Percentiles rank a stretch among this genome's conserved stretches.
phyloP scores from a whole-genome alignment of 2,888 invertebrate species.

The Troides aeacus region DNA sequence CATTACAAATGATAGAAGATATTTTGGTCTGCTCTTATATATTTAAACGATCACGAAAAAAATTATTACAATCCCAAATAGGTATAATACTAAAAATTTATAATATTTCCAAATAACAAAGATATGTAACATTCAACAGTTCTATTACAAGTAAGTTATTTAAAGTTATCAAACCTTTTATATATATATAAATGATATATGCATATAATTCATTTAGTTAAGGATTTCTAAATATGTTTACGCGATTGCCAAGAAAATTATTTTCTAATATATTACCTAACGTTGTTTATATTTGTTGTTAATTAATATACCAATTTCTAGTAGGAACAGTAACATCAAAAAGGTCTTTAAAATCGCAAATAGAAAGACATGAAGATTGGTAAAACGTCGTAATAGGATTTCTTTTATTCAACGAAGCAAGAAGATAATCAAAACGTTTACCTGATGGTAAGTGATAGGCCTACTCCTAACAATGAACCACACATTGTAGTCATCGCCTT shows the following conservation, averaged over 20 bases:
- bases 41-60: constrained; percentile 21
- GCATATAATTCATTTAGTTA: background rate
- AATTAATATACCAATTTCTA: background rate
- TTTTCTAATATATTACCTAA: background rate
- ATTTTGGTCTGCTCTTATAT: constrained; percentile 23
- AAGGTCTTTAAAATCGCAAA: too few species aligned
- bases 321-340: too few species aligned
- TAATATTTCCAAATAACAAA: constrained; percentile 8
- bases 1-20: constrained; percentile 24
- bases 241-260: background rate
- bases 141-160: background rate
- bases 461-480: too few species aligned
- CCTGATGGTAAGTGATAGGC: too few species aligned
- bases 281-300: background rate
- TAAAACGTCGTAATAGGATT: too few species aligned
- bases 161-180: background rate
- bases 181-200: too few species aligned
- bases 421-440: too few species aligned
- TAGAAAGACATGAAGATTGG: too few species aligned
- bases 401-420: too few species aligned
- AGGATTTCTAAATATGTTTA: background rate
- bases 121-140: constrained; percentile 31
- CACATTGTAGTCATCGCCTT: too few species aligned
- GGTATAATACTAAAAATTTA: constrained; percentile 16
- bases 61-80: constrained; percentile 3